These are phyloP conservation scores for Oryzias woworae DNA, from an alignment of 2,113 vertebrate species.

Conservation along the genomic window DNA sequence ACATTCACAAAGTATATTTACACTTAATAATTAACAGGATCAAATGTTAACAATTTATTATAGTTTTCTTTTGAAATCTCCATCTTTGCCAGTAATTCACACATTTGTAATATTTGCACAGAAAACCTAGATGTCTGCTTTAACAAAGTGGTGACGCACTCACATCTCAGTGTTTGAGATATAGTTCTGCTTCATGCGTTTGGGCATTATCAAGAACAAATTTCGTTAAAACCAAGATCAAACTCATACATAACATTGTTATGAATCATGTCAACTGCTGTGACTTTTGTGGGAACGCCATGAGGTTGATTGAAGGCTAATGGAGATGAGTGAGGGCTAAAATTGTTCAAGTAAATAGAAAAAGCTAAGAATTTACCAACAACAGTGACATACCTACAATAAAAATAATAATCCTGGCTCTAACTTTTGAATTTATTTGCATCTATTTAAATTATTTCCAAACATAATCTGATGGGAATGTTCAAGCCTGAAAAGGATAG, in stretches of 20 bases:
- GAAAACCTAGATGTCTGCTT: background rate
- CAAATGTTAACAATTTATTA: no score
- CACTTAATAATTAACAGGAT: no score
- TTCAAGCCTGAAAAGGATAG: constrained; percentile 29
- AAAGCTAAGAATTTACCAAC: background rate
- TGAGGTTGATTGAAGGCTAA: constrained; percentile 13
- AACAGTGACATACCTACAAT: constrained; percentile 9
- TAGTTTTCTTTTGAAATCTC: no score
- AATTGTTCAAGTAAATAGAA: constrained; percentile 21
- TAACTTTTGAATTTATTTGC: constrained; percentile 26
- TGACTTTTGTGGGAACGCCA: no score
- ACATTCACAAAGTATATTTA: no score
- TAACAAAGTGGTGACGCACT: background rate
- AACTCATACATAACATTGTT: no score
- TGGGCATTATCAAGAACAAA: no score
- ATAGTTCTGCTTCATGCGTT: background rate
- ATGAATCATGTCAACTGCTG: no score
- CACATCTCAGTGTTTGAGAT: background rate
- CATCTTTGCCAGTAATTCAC: background rate
- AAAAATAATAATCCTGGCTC: constrained; percentile 7
- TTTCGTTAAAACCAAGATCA: background rate
- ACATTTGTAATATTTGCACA: background rate
- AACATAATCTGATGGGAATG: constrained; percentile 51
- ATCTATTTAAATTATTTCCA: constrained; percentile 42
- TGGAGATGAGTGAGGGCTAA: constrained; percentile 43